Conservation (phyloP, 2,797 vertebrate genomes). For the Diceros bicornis region DNA sequence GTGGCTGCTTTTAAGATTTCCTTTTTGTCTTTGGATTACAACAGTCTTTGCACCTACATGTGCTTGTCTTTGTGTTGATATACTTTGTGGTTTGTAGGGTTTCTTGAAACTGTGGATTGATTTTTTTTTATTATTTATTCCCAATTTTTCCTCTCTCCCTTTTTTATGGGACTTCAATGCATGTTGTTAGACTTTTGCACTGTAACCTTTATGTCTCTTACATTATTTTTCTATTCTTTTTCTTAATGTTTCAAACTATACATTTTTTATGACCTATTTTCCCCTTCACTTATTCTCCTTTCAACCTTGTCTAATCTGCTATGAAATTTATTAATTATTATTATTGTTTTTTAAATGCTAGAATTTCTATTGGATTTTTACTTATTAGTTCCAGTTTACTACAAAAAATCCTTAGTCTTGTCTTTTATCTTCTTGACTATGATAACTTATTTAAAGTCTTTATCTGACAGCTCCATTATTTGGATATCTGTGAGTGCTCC, state of each 20-base stretch:
- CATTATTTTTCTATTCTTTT: neutral
- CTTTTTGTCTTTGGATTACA: neutral
- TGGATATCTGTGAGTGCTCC: neutral
- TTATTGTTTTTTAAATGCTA: neutral
- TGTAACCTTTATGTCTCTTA: neutral
- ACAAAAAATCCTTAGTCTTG: neutral
- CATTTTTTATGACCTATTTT: neutral
- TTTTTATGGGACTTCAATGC: neutral
- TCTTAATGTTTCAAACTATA: neutral
- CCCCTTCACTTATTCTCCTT: neutral
- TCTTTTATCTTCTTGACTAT: neutral
- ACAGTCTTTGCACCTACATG: neutral
- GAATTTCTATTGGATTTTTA: neutral
- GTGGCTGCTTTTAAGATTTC: neutral
- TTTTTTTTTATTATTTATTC: neutral
- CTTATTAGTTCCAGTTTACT: neutral
- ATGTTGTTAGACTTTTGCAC: neutral
- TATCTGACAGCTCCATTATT: neutral
- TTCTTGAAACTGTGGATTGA: neutral
- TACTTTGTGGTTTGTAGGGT: neutral
- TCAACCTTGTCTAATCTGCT: neutral
- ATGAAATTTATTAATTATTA: neutral
- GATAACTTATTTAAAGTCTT: neutral
- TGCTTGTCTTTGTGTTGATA: neutral
- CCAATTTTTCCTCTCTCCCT: neutral